phyloP scores from a whole-genome alignment of 1,140 invertebrate species.

The Sitophilus oryzae region DNA sequence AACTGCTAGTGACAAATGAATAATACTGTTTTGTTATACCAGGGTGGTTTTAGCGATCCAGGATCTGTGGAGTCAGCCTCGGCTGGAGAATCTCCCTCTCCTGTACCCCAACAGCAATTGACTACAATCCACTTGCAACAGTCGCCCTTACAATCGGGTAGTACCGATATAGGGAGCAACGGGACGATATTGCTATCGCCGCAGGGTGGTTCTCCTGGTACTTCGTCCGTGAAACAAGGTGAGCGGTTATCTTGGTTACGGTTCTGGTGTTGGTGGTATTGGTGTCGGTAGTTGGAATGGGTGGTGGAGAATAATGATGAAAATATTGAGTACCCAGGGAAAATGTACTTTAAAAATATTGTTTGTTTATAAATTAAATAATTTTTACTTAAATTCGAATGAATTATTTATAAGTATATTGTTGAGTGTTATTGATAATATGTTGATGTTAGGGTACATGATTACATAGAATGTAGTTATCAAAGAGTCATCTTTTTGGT shows the following conservation, averaged over 20 bases:
- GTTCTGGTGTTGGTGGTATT: conserved; percentile 2
- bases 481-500: no score
- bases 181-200: conserved; percentile 31
- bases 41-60: conserved; percentile 61
- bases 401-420: no score
- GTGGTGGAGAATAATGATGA: background rate
- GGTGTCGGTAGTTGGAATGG: background rate
- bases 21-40: no score
- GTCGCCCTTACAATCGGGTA: conserved; percentile 16
- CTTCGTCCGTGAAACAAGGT: conserved; percentile 39
- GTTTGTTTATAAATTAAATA: no score
- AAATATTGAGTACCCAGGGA: no score
- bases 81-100: conserved; percentile 50
- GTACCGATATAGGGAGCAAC: conserved; percentile 26
- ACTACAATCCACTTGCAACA: conserved; percentile 40
- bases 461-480: no score
- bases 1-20: no score
- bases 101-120: conserved; percentile 25
- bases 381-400: no score
- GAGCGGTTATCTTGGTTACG: no score
- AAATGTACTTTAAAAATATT: no score
- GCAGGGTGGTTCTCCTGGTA: conserved; percentile 28
- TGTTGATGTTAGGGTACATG: no score
- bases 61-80: conserved; percentile 56
- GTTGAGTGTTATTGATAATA: no score